Percentiles rank a stretch among this genome's conserved stretches.
Evolutionary conservation across 2,797 vertebrate genomes (phyloP).

Genomic region (Anguilla megastoma): DNA sequence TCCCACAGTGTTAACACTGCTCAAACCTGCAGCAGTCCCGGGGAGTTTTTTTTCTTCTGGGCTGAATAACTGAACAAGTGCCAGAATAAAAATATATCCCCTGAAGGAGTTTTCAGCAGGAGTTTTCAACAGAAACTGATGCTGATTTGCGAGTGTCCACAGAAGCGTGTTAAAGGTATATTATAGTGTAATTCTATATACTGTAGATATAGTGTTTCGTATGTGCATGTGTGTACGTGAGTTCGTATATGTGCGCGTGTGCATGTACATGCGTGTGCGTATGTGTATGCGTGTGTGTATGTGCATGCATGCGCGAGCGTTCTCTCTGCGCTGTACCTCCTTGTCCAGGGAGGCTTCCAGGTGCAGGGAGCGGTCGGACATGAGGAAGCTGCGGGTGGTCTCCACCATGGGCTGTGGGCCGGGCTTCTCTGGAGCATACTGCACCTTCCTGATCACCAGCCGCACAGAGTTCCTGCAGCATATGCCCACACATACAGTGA

Average conservation of each 20-base stretch:
- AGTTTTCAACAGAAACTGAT: background rate
- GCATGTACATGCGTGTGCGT: slow-evolving; percentile 22
- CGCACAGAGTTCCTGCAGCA: slow-evolving; percentile 74
- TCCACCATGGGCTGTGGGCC: slow-evolving; percentile 79
- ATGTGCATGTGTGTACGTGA: background rate
- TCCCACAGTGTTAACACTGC: background rate
- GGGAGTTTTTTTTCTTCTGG: background rate
- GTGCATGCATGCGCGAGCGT: background rate
- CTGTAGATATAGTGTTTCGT: background rate
- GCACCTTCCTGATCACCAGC: slow-evolving; percentile 78
- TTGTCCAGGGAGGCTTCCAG: slow-evolving; percentile 79
- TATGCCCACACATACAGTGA: slow-evolving; percentile 24
- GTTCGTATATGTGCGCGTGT: background rate
- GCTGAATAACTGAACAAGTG: background rate
- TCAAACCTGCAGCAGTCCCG: background rate
- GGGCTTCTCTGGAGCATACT: slow-evolving; percentile 78
- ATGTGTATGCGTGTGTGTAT: background rate
- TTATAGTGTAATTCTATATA: background rate
- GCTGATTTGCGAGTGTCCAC: background rate
- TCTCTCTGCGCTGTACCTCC: background rate
- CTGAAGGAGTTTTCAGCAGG: background rate
- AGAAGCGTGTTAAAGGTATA: background rate
- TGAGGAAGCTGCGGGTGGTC: slow-evolving; percentile 78
- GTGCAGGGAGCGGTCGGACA: slow-evolving; percentile 79
- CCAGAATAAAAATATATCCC: background rate